Base-by-base conservation (phyloP, 2,797 vertebrate species). In the Gymnopithys bicolor region DNA sequence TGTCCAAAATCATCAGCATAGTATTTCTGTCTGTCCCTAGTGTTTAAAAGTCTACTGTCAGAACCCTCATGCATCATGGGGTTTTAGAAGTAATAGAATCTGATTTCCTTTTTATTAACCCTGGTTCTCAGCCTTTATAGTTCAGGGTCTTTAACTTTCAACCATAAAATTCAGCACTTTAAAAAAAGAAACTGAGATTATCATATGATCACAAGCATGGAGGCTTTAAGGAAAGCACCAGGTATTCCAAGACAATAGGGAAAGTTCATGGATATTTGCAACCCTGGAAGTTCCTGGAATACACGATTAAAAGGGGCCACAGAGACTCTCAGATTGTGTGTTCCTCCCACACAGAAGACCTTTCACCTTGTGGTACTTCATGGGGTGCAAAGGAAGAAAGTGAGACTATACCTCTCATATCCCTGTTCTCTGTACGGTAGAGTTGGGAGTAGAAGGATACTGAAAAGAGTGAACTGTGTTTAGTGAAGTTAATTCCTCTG, bases 161-260 rank as follows among this genome's bases (percentile, higher is more conserved):
- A 23, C 41, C 27, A 5, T 85, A 46, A 74, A 84, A 87, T 78
- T 59, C 56, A 63, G 17, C 0, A 7, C 51, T 84, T 81, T 17
- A 25, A 71, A 43, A 89, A 92, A 69, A 55, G 35, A 39, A 94
- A 53, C 28, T 46, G 69, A 74, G 32, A 22, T 89, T 92, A 93
- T 84, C 27, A 7, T 46, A 27, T 56, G 41, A 74, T 84, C 37
- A n/a, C 11, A 73, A 45, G 25, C 23, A 1, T 11, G 33, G 48
- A 63, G 63, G 70, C 75, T 92, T 70, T 95, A 68, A 87, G 55
- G 71, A 64, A 60, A 76, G 45, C 66, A 66, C 45, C 24, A 51
- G 66, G 28, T 48, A 37, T 80, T 94, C 39, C 62, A 82, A 83
- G 71, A 56, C 33, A 67, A 67, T 35, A 60, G 45, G n/a, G 63